Percentiles rank a stretch among this genome's conserved stretches.
Conservation (phyloP, 2,888 invertebrate genomes). For the Eupithecia abbreviata region DNA sequence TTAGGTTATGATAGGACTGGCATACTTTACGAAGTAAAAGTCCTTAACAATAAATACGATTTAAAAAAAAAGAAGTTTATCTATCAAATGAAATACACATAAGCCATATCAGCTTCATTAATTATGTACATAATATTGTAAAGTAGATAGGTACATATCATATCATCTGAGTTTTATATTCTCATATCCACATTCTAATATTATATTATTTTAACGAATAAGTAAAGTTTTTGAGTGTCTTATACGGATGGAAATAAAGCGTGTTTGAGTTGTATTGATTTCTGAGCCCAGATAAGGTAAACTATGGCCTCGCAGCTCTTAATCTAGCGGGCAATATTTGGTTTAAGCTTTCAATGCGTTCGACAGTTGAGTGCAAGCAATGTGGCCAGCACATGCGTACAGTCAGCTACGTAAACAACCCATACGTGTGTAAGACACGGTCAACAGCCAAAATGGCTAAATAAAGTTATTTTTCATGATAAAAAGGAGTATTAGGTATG, state of each 20-base stretch:
- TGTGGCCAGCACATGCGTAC: conserved; percentile 72
- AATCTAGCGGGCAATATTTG: conserved; percentile 56
- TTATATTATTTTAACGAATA: neutral
- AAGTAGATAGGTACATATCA: too few species aligned
- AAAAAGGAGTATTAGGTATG: too few species aligned
- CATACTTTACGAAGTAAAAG: too few species aligned
- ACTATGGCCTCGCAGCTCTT: conserved; percentile 33
- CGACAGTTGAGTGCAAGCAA: conserved; percentile 67
- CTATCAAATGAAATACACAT: too few species aligned
- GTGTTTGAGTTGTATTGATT: neutral
- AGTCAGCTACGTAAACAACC: conserved; percentile 34
- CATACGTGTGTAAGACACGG: neutral
- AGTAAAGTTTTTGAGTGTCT: neutral
- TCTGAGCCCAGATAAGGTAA: neutral
- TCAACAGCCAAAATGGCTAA: neutral
- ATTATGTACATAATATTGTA: too few species aligned
- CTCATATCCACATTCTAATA: neutral
- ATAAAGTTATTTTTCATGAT: neutral
- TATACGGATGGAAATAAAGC: neutral
- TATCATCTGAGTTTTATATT: neutral
- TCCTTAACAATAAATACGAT: too few species aligned
- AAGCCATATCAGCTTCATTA: too few species aligned
- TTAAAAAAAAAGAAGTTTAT: too few species aligned
- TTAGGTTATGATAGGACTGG: too few species aligned
- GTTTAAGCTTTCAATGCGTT: conserved; percentile 61